Conservation (phyloP, 2,113 vertebrate genomes). For the Lethenteron reissneri region DNA sequence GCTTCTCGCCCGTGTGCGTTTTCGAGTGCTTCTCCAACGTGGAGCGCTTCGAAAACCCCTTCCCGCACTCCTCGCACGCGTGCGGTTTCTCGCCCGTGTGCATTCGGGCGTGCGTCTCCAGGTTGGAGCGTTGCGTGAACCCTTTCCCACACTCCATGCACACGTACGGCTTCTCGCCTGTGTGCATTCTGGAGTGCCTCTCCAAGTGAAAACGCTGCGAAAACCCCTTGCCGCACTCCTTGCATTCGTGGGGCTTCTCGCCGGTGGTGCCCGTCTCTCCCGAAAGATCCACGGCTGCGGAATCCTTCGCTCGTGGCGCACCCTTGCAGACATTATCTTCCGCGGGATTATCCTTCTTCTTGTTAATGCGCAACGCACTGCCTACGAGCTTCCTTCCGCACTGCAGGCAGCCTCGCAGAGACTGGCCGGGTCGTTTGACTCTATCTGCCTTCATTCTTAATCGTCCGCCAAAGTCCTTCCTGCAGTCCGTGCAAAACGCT, state of each 20-base stretch:
- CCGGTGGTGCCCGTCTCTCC: slow-evolving; percentile 8
- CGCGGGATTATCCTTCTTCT: too few relatives aligned
- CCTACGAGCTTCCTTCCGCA: too few relatives aligned
- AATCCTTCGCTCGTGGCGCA: too few relatives aligned
- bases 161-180: slow-evolving; percentile 7
- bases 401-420: too few relatives aligned
- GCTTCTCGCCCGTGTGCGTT: slow-evolving; percentile 23
- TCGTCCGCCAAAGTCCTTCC: too few relatives aligned
- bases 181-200: slow-evolving; percentile 15
- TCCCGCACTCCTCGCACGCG: slow-evolving; percentile 26
- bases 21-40: slow-evolving; percentile 24
- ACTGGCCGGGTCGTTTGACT: too few relatives aligned
- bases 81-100: slow-evolving; percentile 28
- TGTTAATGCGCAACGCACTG: too few relatives aligned
- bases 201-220: slow-evolving; percentile 15
- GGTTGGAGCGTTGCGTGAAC: slow-evolving; percentile 12
- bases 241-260: slow-evolving; percentile 24
- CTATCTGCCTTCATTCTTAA: too few relatives aligned
- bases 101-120: slow-evolving; percentile 19
- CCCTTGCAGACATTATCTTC: too few relatives aligned
- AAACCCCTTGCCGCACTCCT: slow-evolving; percentile 22
- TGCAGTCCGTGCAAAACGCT: too few relatives aligned
- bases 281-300: too few relatives aligned
- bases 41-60: slow-evolving; percentile 18
- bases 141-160: slow-evolving; percentile 25